Evolutionary conservation across 2,113 vertebrate genomes (phyloP).

Genomic region (Crotalus tigris): DNA sequence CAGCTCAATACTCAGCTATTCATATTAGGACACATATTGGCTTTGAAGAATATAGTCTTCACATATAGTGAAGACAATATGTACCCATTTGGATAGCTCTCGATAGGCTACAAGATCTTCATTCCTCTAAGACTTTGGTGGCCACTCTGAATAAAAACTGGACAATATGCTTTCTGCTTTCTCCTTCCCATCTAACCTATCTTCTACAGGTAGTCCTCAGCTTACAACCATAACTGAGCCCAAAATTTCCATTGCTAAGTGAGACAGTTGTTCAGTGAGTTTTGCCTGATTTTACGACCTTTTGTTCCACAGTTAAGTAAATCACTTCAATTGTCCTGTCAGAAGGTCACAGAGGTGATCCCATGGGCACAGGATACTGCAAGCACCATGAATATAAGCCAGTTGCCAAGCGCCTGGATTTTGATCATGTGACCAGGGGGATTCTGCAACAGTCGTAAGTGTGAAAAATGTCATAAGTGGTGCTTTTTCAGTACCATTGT

Average conservation of each 20-base stretch:
- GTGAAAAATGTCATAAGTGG: no score
- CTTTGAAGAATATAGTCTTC: not conserved
- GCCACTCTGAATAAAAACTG: not conserved
- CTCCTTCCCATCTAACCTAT: not conserved
- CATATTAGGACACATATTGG: not conserved
- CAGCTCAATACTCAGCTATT: not conserved
- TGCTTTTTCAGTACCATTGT: not conserved
- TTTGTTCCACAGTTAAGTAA: not conserved
- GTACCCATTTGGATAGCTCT: not conserved
- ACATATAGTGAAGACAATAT: not conserved
- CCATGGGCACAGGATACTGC: not conserved
- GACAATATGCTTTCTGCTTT: not conserved
- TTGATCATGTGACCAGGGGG: not conserved
- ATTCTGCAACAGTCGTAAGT: not conserved
- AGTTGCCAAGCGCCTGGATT: not conserved
- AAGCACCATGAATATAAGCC: not conserved
- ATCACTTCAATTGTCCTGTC: not conserved
- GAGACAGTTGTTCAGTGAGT: not conserved
- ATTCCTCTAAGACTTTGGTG: not conserved
- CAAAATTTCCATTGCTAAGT: no score
- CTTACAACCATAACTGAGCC: no score
- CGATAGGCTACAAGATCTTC: not conserved
- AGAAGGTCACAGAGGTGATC: not conserved
- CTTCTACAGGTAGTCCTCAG: not conserved
- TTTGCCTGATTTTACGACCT: not conserved